A percentile compares a stretch with the other conserved stretches of the same genome.
These are phyloP conservation scores for Drosophila leontia DNA, from an alignment of 1,140 invertebrate genomes.

Conservation along the genomic window DNA sequence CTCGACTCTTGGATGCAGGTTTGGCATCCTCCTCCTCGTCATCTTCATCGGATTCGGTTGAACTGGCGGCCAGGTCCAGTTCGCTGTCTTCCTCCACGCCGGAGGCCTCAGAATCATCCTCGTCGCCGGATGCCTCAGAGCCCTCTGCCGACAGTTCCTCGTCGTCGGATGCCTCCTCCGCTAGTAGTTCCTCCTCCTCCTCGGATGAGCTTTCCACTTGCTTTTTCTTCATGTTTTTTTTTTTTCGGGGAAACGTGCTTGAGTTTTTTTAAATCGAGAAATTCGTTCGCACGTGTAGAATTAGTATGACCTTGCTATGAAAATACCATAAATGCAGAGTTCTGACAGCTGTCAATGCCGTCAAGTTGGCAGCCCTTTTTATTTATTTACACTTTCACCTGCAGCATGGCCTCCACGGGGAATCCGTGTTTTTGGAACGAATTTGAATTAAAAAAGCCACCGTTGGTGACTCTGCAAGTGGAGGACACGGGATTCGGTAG, in stretches of 20 bases:
- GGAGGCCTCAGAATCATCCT: conserved; percentile 29
- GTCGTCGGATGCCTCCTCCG: conserved; percentile 14
- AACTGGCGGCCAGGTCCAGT: conserved; percentile 61
- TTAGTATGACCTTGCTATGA: conserved; percentile 1
- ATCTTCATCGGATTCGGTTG: conserved; percentile 71
- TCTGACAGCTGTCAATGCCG: neutral
- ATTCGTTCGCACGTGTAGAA: conserved; percentile 25
- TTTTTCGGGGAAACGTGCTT: neutral
- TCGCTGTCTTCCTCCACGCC: conserved; percentile 31
- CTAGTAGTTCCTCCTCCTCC: conserved; percentile 43
- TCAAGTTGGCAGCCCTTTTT: conserved; percentile 3
- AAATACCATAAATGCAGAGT: neutral
- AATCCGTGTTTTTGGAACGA: conserved; percentile 70
- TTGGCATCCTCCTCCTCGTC: conserved; percentile 35
- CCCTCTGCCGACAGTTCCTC: conserved; percentile 20
- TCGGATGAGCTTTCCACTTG: conserved; percentile 24
- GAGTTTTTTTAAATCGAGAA: conserved; percentile 20
- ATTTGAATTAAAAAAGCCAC: conserved; percentile 79
- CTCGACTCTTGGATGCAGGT: conserved; percentile 11
- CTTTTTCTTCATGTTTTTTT: conserved; percentile 59
- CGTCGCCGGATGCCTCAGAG: conserved; percentile 11
- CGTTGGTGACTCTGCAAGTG: conserved; percentile 66
- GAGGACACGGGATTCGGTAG: conserved; percentile 61
- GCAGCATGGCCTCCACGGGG: conserved; percentile 26
- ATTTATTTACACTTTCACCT: conserved; percentile 20